Conservation (phyloP, 2,888 invertebrate species). For the Pecten maximus region DNA sequence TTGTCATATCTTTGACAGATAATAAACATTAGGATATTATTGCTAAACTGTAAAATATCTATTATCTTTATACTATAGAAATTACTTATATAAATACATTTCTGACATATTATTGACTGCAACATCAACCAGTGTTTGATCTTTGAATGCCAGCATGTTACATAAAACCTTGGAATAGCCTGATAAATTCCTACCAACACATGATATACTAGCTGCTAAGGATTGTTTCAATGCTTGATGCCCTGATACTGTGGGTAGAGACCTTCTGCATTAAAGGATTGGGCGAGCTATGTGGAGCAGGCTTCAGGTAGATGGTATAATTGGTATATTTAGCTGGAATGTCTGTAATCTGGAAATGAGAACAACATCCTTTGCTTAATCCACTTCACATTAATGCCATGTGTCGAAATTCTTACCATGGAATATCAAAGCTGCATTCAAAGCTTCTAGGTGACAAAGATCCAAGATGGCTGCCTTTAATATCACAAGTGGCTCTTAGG, state of each 20-base stretch:
- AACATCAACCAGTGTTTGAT: background rate
- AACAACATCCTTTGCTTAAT: background rate
- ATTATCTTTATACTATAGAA: background rate
- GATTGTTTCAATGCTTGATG: background rate
- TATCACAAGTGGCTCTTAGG: background rate
- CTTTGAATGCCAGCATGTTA: background rate
- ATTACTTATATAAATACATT: conserved; percentile 6
- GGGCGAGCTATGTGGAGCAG: background rate
- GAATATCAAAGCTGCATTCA: conserved; percentile 19
- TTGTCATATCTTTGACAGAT: background rate
- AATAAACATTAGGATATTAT: background rate
- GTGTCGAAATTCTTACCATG: conserved; percentile 27
- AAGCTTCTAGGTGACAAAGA: conserved; percentile 14
- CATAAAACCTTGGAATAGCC: background rate
- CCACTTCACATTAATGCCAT: conserved; percentile 11
- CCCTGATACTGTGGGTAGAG: background rate
- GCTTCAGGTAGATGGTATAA: background rate
- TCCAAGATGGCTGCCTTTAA: conserved; percentile 32
- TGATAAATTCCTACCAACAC: background rate
- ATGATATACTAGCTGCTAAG: background rate
- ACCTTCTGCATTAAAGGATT: background rate
- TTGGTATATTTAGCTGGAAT: background rate
- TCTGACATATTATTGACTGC: background rate
- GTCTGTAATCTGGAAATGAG: background rate
- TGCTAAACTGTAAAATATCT: background rate